phyloP scores from a whole-genome alignment of 1,140 invertebrate species.

The Aricia agestis region DNA sequence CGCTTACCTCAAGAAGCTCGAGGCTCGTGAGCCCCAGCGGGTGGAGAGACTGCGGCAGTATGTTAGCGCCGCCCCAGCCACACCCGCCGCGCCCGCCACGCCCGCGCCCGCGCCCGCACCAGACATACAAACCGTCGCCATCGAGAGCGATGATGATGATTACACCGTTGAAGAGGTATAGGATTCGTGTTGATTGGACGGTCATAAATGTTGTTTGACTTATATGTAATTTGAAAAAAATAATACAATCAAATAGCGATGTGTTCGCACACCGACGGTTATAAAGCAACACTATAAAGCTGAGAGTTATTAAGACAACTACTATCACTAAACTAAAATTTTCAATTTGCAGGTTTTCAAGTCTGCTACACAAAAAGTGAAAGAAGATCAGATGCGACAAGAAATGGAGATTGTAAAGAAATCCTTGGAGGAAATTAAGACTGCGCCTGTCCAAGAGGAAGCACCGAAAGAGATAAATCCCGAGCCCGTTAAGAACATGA shows the following conservation, averaged over 20 bases:
- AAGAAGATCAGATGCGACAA: slow-evolving; percentile 63
- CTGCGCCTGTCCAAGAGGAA: neutral
- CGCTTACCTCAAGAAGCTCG: slow-evolving; percentile 85
- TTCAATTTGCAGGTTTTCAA: slow-evolving; percentile 50
- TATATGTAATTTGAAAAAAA: neutral
- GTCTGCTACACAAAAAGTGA: slow-evolving; percentile 62
- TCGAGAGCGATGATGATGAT: slow-evolving; percentile 63
- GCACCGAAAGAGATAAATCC: slow-evolving; percentile 1
- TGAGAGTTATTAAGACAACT: no score
- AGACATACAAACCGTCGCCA: slow-evolving; percentile 27
- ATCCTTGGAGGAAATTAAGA: slow-evolving; percentile 50
- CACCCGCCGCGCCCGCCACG: slow-evolving; percentile 18
- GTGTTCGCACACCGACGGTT: no score
- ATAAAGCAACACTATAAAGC: no score
- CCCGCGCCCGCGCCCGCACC: slow-evolving; percentile 4
- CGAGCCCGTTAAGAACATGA: slow-evolving; percentile 37
- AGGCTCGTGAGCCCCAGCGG: slow-evolving; percentile 81
- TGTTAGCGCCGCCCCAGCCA: slow-evolving; percentile 49
- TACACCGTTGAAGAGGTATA: slow-evolving; percentile 65
- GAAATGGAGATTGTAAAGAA: slow-evolving; percentile 71
- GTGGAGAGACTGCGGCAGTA: slow-evolving; percentile 80
- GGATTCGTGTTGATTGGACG: slow-evolving; percentile 6
- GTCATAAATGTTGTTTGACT: no score
- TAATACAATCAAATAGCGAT: no score
- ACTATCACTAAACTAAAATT: no score